These are phyloP conservation scores for Lagodon rhomboides DNA, from an alignment of 2,797 vertebrate genomes.

Conservation along the genomic window DNA sequence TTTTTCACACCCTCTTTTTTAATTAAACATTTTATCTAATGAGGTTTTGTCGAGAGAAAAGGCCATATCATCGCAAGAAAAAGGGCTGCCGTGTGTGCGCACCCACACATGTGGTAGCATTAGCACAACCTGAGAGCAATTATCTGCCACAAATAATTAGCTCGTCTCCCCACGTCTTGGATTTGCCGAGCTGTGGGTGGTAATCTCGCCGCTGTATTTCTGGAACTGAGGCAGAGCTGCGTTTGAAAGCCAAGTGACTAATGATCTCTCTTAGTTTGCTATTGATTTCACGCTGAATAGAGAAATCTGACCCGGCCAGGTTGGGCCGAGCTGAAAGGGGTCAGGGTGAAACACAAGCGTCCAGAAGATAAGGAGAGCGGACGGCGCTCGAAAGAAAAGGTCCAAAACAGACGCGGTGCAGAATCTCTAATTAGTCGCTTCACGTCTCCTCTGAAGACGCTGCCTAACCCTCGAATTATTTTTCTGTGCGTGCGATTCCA, in stretches of 20 bases:
- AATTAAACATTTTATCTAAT: conserved; percentile 67
- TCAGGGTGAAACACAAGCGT: conserved; percentile 36
- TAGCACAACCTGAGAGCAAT: conserved; percentile 75
- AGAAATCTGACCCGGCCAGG: conserved; percentile 56
- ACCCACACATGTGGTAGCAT: conserved; percentile 66
- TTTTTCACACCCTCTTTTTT: conserved; percentile 54
- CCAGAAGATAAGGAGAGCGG: conserved; percentile 31
- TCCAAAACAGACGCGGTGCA: conserved; percentile 20
- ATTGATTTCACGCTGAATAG: conserved; percentile 70
- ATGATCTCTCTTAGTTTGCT: conserved; percentile 68
- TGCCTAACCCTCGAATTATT: conserved; percentile 28
- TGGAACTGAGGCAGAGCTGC: conserved; percentile 63
- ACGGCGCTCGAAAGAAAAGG: conserved; percentile 40
- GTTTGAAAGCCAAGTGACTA: conserved; percentile 70
- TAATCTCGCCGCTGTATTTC: conserved; percentile 75
- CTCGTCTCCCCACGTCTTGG: conserved; percentile 69
- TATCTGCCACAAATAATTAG: conserved; percentile 79
- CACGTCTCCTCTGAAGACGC: conserved; percentile 31
- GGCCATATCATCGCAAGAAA: conserved; percentile 45
- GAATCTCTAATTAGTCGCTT: conserved; percentile 56
- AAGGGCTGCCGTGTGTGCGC: conserved; percentile 44
- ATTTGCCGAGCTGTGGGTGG: conserved; percentile 74
- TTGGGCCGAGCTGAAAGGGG: conserved; percentile 41
- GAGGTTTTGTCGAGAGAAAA: conserved; percentile 53
- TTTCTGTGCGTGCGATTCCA: conserved; percentile 45